Evolutionary conservation across 2,888 invertebrate genomes (phyloP), one percentile per base, ranked within the genome.

Genomic region (Standfussiana lucernea): DNA sequence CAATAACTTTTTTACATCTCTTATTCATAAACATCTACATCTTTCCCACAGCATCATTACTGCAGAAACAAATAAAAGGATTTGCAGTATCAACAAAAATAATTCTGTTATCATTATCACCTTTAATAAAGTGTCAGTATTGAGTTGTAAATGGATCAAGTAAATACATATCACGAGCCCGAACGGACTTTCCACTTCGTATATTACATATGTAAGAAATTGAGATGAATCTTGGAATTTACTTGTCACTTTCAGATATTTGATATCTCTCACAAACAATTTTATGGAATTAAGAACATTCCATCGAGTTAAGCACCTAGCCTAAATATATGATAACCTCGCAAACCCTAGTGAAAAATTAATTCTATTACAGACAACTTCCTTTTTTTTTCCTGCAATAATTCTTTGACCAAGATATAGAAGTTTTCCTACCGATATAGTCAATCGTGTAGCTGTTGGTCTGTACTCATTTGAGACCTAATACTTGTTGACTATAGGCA

Each of bases 151-250:
- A 77, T 59, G 45, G 35, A n/a, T 61, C 24, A 21, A 53, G 15
- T 40, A 45, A 71, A 66, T 50, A 77, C 15, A 24, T 45, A 53
- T 69, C 71, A 79, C 47, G 47, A 68, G 74, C 18, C n/a, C 42
- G 37, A 18, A 37, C 42, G 78, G 82, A 61, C 13, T 79, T 75
- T 37, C 79, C 64, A 71, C 13, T 13, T 8, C 4, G 32, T 69
- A 10, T 21, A 11, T 42, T 37, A 35, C 4, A 11, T 45, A 50
- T n/a, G 28, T 42, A 21, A 64, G 7, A 53, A 64, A 24, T 56
- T 24, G 40, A 56, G 64, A 64, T 56, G 18, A 56, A 32, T 53
- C 2, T 62, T 71, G 15, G 6, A 64, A 77, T 64, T 15, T 45
- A 53, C 62, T 11, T 32, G 37, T 77, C 50, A 37, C 15, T 28